A percentile compares a stretch with the other conserved stretches of the same genome.
phyloP scores from a whole-genome alignment of 2,797 vertebrate species.

The Enoplosus armatus region DNA sequence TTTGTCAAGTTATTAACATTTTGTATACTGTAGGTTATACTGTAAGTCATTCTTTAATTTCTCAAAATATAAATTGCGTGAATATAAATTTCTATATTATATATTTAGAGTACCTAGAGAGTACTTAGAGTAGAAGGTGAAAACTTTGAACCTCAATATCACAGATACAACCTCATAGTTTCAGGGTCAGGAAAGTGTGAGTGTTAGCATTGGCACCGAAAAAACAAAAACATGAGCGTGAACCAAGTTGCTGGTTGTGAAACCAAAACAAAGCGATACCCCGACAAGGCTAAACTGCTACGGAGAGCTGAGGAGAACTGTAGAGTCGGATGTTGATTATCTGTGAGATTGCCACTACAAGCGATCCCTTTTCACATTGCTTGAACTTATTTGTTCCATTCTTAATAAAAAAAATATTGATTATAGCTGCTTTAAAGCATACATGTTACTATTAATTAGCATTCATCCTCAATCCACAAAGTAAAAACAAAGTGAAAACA shows the following conservation, averaged over 20 bases:
- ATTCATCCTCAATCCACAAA: neutral
- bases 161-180: neutral
- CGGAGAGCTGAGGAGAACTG: neutral
- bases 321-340: neutral
- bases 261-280: conserved; percentile 6
- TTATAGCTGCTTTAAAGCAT: conserved; percentile 1
- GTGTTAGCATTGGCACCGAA: neutral
- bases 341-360: neutral
- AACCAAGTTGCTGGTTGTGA: neutral
- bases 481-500: neutral
- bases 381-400: neutral
- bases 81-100: neutral
- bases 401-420: conserved; percentile 6
- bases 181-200: neutral
- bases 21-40: neutral
- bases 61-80: neutral
- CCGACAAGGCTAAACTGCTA: neutral
- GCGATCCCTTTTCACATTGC: neutral
- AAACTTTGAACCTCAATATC: neutral
- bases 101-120: neutral
- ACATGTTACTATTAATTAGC: neutral
- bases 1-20: neutral
- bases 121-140: too few relatives aligned
- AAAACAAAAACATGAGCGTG: neutral
- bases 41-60: neutral